Percentiles rank a stretch among this genome's conserved stretches.
Conservation (phyloP, 2,797 vertebrate genomes). For the Enteromius treurensis region DNA sequence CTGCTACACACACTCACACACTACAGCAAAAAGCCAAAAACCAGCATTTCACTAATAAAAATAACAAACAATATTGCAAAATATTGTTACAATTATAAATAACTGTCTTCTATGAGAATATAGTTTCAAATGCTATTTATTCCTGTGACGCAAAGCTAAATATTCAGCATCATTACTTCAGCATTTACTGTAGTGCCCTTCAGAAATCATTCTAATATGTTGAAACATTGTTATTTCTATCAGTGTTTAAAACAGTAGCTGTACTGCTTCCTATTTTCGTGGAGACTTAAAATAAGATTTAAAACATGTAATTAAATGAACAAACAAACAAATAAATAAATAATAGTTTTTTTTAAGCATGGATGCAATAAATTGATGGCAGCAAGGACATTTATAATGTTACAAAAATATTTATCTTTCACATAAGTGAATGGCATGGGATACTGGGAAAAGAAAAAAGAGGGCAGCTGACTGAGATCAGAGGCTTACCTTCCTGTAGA, state of each 20-base stretch:
- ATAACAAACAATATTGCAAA: no score
- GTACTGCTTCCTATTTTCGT: neutral
- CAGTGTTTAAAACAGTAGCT: no score
- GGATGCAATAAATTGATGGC: neutral
- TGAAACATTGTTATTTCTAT: neutral
- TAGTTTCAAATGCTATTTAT: neutral
- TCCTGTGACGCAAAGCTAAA: neutral
- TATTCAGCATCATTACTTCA: neutral
- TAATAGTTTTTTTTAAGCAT: neutral
- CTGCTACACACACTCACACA: neutral
- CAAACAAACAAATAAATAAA: neutral
- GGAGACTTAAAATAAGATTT: neutral
- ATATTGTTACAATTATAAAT: neutral
- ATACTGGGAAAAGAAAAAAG: neutral
- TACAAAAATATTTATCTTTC: neutral
- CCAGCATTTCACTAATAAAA: no score
- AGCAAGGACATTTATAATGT: neutral
- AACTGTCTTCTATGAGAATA: neutral
- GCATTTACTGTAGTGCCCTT: neutral
- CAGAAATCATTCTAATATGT: neutral
- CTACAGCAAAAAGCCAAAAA: no score
- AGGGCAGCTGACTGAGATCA: neutral
- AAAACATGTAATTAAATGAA: neutral
- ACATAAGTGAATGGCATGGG: neutral
- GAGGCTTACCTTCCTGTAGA: constrained; percentile 27